Conservation (phyloP, 2,888 invertebrate genomes). For the Yponomeuta evonymella region DNA sequence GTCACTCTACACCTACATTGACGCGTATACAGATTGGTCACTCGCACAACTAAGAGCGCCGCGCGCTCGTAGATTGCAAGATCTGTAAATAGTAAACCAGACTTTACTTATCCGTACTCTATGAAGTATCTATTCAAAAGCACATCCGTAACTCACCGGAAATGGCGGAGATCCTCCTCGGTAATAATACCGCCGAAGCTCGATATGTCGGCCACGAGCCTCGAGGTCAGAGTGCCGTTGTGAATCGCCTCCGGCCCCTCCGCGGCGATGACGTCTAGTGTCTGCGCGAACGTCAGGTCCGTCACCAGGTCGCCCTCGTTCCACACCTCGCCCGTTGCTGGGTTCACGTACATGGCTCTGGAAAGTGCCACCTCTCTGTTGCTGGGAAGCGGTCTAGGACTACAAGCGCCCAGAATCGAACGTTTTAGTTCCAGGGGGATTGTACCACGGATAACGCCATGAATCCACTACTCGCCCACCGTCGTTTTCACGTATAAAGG, state of each 20-base stretch:
- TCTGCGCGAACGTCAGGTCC: constrained; percentile 80
- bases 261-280: constrained; percentile 80
- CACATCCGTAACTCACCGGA: constrained; percentile 64
- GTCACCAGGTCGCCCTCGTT: constrained; percentile 79
- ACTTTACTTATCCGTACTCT: no score
- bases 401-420: background rate
- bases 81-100: no score
- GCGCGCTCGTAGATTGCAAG: no score
- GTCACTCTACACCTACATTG: no score
- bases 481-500: no score
- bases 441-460: no score
- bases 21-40: no score
- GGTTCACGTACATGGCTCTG: constrained; percentile 78
- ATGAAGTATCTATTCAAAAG: no score
- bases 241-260: constrained; percentile 85
- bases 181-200: constrained; percentile 85
- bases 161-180: constrained; percentile 83
- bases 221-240: constrained; percentile 80
- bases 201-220: constrained; percentile 81
- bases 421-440: background rate
- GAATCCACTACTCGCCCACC: no score
- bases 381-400: background rate
- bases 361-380: background rate
- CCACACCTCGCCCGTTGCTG: constrained; percentile 76
- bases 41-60: no score